These are phyloP conservation scores for Sinopyrophorus schimmeli DNA, from an alignment of 2,888 invertebrate genomes.

Conservation along the genomic window DNA sequence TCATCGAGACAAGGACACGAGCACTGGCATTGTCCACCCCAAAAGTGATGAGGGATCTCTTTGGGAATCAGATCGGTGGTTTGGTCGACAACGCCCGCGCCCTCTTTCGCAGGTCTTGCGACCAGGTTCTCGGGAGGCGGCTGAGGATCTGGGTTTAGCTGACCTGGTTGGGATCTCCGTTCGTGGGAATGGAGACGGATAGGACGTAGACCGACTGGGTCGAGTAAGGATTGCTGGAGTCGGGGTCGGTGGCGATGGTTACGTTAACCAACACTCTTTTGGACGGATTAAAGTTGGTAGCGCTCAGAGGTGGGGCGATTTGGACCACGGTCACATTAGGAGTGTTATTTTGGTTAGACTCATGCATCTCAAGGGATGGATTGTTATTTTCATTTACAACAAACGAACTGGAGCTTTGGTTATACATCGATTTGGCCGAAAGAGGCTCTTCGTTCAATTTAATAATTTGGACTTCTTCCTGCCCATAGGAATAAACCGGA, in stretches of 20 bases:
- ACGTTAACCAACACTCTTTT: conserved; percentile 79
- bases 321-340: conserved; percentile 42
- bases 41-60: conserved; percentile 43
- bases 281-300: conserved; percentile 50
- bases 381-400: conserved; percentile 2
- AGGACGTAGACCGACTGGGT: conserved; percentile 75
- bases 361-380: conserved; percentile 36
- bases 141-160: conserved; percentile 42
- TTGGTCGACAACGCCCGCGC: conserved; percentile 21
- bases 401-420: conserved; percentile 23
- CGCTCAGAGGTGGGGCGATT: conserved; percentile 46
- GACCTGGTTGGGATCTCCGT: conserved; percentile 58
- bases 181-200: conserved; percentile 78
- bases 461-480: conserved; percentile 57
- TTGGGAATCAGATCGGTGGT: conserved; percentile 17
- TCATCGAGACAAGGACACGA: conserved; percentile 70
- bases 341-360: conserved; percentile 35
- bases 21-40: conserved; percentile 74
- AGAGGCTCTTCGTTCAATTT: conserved; percentile 49
- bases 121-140: conserved; percentile 38
- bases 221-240: conserved; percentile 55
- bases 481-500: conserved; percentile 52
- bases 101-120: conserved; percentile 43
- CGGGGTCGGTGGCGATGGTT: conserved; percentile 75
- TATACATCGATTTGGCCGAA: conserved; percentile 42